A percentile compares a stretch with the other conserved stretches of the same genome.
These are phyloP conservation scores for Peromyscus maniculatus DNA, from an alignment of 2,113 vertebrate genomes.

Conservation along the genomic window DNA sequence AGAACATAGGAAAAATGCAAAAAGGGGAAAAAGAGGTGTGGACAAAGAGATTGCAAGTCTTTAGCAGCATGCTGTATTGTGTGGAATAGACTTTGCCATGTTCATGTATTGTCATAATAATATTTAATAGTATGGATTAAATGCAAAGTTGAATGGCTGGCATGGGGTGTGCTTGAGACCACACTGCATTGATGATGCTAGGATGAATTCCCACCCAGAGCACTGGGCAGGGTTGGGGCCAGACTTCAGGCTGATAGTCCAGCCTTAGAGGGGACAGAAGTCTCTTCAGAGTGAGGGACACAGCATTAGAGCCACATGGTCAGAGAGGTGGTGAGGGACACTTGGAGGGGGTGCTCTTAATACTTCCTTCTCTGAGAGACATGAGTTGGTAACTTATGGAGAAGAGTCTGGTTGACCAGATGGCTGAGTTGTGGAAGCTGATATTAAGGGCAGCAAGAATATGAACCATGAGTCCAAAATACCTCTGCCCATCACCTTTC, in stretches of 20 bases:
- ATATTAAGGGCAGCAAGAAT: neutral
- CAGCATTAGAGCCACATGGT: fast-evolving
- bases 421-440: neutral
- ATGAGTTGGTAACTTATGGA: neutral
- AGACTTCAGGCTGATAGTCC: neutral
- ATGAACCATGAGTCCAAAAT: neutral
- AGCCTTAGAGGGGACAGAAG: no score
- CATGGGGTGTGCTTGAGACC: no score
- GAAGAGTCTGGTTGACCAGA: neutral
- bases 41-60: neutral
- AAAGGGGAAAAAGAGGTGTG: neutral
- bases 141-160: neutral
- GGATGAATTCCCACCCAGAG: neutral
- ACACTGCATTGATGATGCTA: fast-evolving
- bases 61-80: neutral
- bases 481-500: fast-evolving
- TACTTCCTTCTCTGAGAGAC: neutral
- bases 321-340: neutral
- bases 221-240: neutral
- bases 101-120: neutral
- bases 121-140: neutral
- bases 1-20: fast-evolving
- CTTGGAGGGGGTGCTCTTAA: neutral
- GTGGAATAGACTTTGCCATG: neutral
- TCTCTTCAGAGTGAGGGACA: no score